Evolutionary conservation across 2,888 invertebrate genomes (phyloP), one percentile per base, ranked within the genome.

Genomic region (Polydesmus complanatus): DNA sequence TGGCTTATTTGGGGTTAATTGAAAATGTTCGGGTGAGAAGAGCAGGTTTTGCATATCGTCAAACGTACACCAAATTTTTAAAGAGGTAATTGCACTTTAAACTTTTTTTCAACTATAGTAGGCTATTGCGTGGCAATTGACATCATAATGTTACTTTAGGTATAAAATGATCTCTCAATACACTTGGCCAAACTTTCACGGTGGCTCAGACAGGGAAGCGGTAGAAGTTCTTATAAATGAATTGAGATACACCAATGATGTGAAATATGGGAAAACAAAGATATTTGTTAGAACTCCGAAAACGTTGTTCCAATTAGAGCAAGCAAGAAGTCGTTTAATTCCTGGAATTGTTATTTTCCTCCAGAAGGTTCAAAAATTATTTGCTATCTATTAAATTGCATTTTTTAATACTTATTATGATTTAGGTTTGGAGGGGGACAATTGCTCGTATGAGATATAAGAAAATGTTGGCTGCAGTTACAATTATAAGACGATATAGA

Each of bases 141-240:
- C n/a, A n/a, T n/a, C n/a, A n/a, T n/a, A n/a, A n/a, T n/a, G n/a
- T n/a, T 60, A 62, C 62, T 69, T 27, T 66, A 84, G 95, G 63
- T 97, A 97, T 80, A 97, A 97, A 79, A 92, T 96, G 89, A 86
- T 95, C 67, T 90, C 88, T 0, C 85, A 87, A 71, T 86, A 86
- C 74, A 97, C 96, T 1, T 97, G 97, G 97, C 97, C 97, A 47
- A 95, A 93, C 77, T 96, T 86, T 78, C 82, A 85, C 62, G 83
- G 84, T 2, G 84, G 83, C 58, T 78, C 76, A 58, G 86, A 86
- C 67, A 82, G 81, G 69, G 91, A 94, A 65, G 95, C 92, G 1
- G 89, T 89, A 2, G 79, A 83, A 70, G 85, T 86, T 64, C 82
- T 98, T 64, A 81, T 96, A 66, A 80, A 87, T 56, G 89, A 92